Base-by-base conservation (phyloP, 2,113 vertebrate species). In the Pleuronectes platessa region DNA sequence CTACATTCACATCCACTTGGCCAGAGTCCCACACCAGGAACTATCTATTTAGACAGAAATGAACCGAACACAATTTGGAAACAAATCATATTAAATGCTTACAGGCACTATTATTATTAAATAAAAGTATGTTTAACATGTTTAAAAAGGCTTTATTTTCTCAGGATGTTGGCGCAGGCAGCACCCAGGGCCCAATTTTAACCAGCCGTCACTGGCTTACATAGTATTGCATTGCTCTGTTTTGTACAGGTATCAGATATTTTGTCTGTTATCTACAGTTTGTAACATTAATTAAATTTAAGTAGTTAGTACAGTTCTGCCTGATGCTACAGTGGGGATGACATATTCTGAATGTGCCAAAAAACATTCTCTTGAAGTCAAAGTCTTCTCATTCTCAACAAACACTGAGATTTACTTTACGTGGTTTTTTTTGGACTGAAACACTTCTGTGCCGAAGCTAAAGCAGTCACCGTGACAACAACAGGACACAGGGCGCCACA, bases 391-490 rank as follows among this genome's bases (percentile, higher is more conserved):
- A 26, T 47, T 45, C 8, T 54, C 45, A 3, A 14, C 23, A 66
- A 61, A 67, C 59, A 53, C 65, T 23, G 12, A 21, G 23, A 71
- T 20, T 58, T 18, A 61, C 69, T 76, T 68, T n/a, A n/a, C n/a
- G 10, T 59, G 45, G 31, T 64, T 12, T 21, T 21, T 62, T 86
- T 58, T 74, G 42, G 42, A 17, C 18, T 70, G 11, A 42, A 78
- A 62, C 42, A 1, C 26, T 47, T 79, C 37, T 59, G 24, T 23
- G 61, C 60, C 2, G 64, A 75, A 70, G 65, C 27, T n/a, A n/a
- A 79, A 76, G 27, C 67, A 79, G 72, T 6, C 27, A 21, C 70
- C 2, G n/a, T 87, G 78, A 85, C 73, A 12, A 14, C 20, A 37
- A 6, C 17, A 68, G 40, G 2, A 58, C 62, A 61, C 18, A n/a